Percentiles rank a stretch among this genome's conserved stretches.
phyloP scores from a whole-genome alignment of 2,797 vertebrate genomes.

The Amblyraja radiata region DNA sequence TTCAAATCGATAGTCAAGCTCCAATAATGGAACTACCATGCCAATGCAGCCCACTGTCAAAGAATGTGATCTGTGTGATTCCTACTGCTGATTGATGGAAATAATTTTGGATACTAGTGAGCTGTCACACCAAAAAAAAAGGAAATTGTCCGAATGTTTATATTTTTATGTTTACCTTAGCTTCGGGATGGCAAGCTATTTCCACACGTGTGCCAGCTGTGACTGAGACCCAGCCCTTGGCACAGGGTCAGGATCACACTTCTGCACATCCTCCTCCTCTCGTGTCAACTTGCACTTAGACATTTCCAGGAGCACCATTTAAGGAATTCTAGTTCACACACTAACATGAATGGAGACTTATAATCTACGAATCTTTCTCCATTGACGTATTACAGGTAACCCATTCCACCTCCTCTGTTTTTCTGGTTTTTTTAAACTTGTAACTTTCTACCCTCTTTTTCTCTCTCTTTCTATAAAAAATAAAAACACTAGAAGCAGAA shows the following conservation, averaged over 20 bases:
- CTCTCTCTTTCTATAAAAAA: no score
- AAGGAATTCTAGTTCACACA: background rate
- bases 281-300: background rate
- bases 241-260: background rate
- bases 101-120: background rate
- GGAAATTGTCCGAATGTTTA: background rate
- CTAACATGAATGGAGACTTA: no score
- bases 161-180: background rate
- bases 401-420: no score
- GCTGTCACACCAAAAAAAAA: background rate
- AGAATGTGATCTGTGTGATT: no score
- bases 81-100: background rate
- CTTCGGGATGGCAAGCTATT: background rate
- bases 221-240: background rate
- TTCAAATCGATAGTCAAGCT: no score
- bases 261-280: background rate
- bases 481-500: no score
- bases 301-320: background rate
- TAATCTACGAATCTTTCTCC: no score
- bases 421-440: no score
- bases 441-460: no score
- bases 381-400: no score
- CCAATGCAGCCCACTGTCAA: no score
- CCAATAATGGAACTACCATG: no score
- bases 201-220: background rate